Base-by-base conservation (phyloP, 2,797 vertebrate species). In the Aulostomus chinensis region DNA sequence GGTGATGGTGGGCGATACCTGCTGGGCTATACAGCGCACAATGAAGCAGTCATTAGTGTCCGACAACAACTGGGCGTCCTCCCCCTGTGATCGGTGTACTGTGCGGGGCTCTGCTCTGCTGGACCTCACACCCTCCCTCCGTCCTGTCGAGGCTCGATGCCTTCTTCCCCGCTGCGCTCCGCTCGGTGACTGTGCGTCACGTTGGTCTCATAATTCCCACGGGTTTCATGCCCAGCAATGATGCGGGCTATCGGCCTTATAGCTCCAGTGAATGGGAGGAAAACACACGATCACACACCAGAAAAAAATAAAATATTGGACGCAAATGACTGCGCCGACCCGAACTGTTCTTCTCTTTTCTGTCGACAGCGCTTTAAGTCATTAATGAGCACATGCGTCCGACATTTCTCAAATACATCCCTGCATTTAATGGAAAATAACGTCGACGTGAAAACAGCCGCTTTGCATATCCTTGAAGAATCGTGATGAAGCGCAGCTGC, bases 181-280 rank as follows among this genome's bases (percentile, higher is more conserved):
- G 78, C 45, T 17, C 45, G 31, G 35, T 69, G 81, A 69, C 78
- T 57, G 84, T 73, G 84, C 84, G 86, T 88, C 85, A 89, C 87
- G 83, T 85, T 42, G 80, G 75, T 68, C 81, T 68, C 84, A 63
- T 85, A 73, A 86, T 85, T 87, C 85, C 87, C 87, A 77, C 78
- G 84, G 84, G 84, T 75, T 84, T 81, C 75, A 78, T 76, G 78
- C 37, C 74, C 80, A 52, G 62, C 56, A 69, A 79, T 36, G 75
- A 68, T 77, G 74, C 73, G 68, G 75, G 76, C 32, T 68, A 20
- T 10, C 32, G 82, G 79, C 80, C 73, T 68, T 34, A 17, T 2
- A 49, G 61, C 62, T 71, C 72, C 71, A 43, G 51, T 18, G 52
- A 59, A 51, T 28, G 8, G 20, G 40, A 42, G 2, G 21, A 29